Evolutionary conservation across 37 sponge, comb jelly and placozoan genomes (phyloP).

Genomic region (Spongilla lacustris): DNA sequence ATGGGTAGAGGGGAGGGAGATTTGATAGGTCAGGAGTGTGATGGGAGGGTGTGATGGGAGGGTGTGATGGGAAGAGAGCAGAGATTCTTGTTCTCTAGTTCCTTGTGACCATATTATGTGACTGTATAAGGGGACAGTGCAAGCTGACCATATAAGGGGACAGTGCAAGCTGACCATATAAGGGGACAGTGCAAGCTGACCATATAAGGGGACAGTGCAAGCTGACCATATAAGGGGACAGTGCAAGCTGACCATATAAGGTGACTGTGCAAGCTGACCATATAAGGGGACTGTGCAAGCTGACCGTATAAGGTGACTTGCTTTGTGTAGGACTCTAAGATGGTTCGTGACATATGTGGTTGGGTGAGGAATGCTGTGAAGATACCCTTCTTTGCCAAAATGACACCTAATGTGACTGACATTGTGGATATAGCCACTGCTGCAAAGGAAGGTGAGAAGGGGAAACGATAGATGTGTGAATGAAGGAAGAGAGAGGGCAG

Average conservation of each 20-base stretch:
- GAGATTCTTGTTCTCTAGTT: background rate
- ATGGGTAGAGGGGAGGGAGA: background rate
- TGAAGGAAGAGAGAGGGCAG: slow-evolving; percentile 5
- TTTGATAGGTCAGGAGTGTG: no score
- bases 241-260: no score
- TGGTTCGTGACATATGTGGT: slow-evolving; percentile 90
- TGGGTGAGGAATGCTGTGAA: slow-evolving; percentile 90
- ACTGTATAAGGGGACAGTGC: no score
- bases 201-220: no score
- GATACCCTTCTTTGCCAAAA: slow-evolving; percentile 95
- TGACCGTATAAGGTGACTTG: background rate
- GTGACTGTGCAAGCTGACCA: no score
- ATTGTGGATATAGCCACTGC: slow-evolving; percentile 75
- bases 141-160: no score
- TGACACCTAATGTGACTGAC: slow-evolving; percentile 84
- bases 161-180: no score
- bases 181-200: no score
- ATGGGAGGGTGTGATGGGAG: no score
- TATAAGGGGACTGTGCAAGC: no score
- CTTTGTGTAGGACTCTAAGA: slow-evolving; percentile 62
- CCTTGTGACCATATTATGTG: background rate
- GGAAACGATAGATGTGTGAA: background rate
- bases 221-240: no score
- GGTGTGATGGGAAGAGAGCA: no score
- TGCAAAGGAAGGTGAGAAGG: slow-evolving; percentile 73